These are phyloP conservation scores for Dorcus parallelipipedus DNA, from an alignment of 2,888 invertebrate genomes.

Conservation along the genomic window DNA sequence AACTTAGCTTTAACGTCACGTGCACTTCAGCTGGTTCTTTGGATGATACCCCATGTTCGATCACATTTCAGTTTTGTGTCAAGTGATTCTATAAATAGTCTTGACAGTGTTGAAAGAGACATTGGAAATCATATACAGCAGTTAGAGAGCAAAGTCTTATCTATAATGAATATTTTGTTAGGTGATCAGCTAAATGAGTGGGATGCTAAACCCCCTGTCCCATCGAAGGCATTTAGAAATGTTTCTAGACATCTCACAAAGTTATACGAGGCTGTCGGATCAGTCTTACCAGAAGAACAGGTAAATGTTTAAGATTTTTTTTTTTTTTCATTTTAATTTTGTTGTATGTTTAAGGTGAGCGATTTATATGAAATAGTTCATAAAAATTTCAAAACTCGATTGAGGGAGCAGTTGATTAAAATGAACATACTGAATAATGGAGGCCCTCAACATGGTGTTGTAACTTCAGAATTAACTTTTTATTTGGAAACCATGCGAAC, in stretches of 20 bases:
- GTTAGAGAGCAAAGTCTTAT: conserved; percentile 86
- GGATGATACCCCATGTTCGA: conserved; percentile 72
- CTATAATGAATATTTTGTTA: conserved; percentile 84
- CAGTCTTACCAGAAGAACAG: conserved; percentile 76
- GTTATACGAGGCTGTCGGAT: conserved; percentile 85
- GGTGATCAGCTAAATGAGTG: conserved; percentile 78
- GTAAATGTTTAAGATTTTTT: conserved; percentile 46
- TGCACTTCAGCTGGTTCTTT: conserved; percentile 76
- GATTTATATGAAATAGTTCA: conserved; percentile 64
- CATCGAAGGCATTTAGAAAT: conserved; percentile 84
- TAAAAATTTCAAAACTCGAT: conserved; percentile 79
- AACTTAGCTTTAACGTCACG: conserved; percentile 86
- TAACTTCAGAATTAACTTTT: conserved; percentile 89
- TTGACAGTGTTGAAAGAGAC: conserved; percentile 74
- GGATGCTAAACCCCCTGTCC: conserved; percentile 94
- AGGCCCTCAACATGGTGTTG: conserved; percentile 93
- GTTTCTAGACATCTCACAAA: conserved; percentile 87
- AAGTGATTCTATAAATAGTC: conserved; percentile 54
- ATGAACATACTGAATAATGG: conserved; percentile 92
- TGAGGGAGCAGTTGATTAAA: conserved; percentile 77
- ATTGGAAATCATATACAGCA: conserved; percentile 87
- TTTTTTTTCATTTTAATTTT: neutral
- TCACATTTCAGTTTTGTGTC: conserved; percentile 64
- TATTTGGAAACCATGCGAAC: conserved; percentile 84
- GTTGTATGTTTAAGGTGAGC: conserved; percentile 36